phyloP scores from a whole-genome alignment of 2,113 vertebrate species.

The Pelobates fuscus region DNA sequence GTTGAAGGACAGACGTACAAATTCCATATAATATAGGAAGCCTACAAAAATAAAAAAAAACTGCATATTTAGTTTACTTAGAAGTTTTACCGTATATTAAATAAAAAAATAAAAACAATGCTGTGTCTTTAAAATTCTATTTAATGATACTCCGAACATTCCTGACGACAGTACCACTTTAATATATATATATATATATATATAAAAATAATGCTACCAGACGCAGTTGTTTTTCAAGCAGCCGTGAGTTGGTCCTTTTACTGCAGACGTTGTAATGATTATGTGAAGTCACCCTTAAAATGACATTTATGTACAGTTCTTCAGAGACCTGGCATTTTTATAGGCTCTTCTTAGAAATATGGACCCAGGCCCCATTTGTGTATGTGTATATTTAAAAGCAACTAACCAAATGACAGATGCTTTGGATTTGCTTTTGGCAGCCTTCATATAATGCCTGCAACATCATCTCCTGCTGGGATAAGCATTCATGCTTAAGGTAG shows the following conservation, averaged over 20 bases:
- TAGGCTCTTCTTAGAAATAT: constrained; percentile 27
- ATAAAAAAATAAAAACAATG: no score
- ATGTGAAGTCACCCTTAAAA: constrained; percentile 28
- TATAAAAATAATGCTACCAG: not conserved
- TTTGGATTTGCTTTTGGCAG: constrained; percentile 45
- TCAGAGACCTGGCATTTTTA: constrained; percentile 30
- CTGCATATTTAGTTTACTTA: no score
- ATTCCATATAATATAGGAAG: no score
- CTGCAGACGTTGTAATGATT: not conserved
- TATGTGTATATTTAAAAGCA: constrained; percentile 27
- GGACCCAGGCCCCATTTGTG: constrained; percentile 1
- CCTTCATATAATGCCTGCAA: constrained; percentile 26
- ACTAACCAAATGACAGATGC: constrained; percentile 39
- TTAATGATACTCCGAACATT: no score
- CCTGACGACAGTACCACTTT: not conserved
- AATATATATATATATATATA: no score
- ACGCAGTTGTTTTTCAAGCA: not conserved
- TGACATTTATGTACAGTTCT: constrained; percentile 20
- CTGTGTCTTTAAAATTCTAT: no score
- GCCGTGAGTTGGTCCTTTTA: not conserved
- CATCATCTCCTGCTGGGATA: constrained; percentile 41
- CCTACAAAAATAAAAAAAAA: no score
- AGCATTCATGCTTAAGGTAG: constrained; percentile 32
- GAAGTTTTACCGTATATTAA: no score
- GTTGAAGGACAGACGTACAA: no score